Evolutionary conservation across 2,888 invertebrate species (phyloP), one percentile per base, ranked within the genome.

Genomic region (Erebia epiphron): DNA sequence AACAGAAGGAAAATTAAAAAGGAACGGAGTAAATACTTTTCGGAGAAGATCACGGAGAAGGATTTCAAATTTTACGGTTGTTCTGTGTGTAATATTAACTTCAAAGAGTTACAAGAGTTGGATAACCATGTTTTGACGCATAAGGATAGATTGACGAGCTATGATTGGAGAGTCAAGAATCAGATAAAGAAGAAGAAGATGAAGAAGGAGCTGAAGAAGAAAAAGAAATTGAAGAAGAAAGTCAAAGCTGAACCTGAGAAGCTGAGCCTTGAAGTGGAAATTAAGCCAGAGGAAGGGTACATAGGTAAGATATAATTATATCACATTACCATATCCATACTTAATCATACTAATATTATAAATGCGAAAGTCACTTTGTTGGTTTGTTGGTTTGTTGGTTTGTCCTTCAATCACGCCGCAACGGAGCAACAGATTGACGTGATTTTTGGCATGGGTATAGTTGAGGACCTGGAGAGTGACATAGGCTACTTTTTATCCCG

Each of bases 211-310:
- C 80, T 84, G 73, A 90, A 86, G 49, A 85, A 82, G 46, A 70
- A 80, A 18, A 87, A 88, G 66, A 90, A 88, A 56, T 58, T 82
- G 0, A 87, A 86, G 49, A 81, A 84, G 50, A 60, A 66, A 54
- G 69, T 75, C 0, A 87, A 86, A 54, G 78, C 82, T 18, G 79
- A 78, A 0, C 79, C 81, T 3, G 66, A 75, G 0, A 58, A 75
- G 0, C 1, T 3, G 16, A 10, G 18, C 3, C 3, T 57, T 26
- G 86, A 86, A 0, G 54, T 90, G 1, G 92, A 92, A 69, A 90
- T 91, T 0, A 92, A 92, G 73, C 91, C 92, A 0, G 92, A 92
- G 78, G 92, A 91, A 0, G 92, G 92, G 0, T 92, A 90, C 52
- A 92, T 92, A 46, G 92, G 92, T 62, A 41, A 5, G 35, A 58